phyloP scores from a whole-genome alignment of 2,113 vertebrate genomes.

The Gasterosteus aculeatus region DNA sequence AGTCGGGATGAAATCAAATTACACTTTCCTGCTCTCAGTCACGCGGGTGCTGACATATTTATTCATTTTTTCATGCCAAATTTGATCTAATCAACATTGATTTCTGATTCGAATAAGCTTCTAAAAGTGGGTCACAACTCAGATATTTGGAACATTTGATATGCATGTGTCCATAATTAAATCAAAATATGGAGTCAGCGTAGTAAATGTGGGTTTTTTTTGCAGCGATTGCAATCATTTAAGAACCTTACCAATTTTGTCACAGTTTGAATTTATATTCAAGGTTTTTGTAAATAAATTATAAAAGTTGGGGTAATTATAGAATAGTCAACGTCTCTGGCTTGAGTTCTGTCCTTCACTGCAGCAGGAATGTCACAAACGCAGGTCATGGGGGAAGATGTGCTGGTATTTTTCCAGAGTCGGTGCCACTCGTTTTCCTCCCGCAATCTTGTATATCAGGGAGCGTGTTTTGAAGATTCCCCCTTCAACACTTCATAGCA shows the following conservation, averaged over 20 bases:
- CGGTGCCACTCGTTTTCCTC: constrained; percentile 52
- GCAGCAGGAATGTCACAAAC: constrained; percentile 69
- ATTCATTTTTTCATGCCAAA: constrained; percentile 35
- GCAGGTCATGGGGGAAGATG: constrained; percentile 77
- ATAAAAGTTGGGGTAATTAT: not conserved
- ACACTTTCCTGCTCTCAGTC: constrained; percentile 32
- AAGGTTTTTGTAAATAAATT: constrained; percentile 18
- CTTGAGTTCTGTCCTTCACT: constrained; percentile 56
- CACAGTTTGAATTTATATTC: not conserved
- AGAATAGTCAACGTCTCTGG: constrained; percentile 40
- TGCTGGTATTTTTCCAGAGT: constrained; percentile 77
- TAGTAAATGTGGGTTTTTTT: not conserved
- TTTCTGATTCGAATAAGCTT: not conserved
- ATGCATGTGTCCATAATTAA: not conserved
- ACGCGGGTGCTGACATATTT: constrained; percentile 54
- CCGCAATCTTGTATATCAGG: constrained; percentile 52
- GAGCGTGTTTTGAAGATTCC: constrained; percentile 44
- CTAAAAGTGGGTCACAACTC: not conserved
- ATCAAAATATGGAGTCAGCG: constrained; percentile 7
- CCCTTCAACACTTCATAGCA: constrained; percentile 50
- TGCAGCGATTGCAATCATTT: not conserved
- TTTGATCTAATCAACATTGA: constrained; percentile 3
- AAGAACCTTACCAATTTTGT: not conserved
- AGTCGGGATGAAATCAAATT: constrained; percentile 23
- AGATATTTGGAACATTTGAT: not conserved